phyloP scores from a whole-genome alignment of 1,140 invertebrate genomes.

The Euwallacea similis region DNA sequence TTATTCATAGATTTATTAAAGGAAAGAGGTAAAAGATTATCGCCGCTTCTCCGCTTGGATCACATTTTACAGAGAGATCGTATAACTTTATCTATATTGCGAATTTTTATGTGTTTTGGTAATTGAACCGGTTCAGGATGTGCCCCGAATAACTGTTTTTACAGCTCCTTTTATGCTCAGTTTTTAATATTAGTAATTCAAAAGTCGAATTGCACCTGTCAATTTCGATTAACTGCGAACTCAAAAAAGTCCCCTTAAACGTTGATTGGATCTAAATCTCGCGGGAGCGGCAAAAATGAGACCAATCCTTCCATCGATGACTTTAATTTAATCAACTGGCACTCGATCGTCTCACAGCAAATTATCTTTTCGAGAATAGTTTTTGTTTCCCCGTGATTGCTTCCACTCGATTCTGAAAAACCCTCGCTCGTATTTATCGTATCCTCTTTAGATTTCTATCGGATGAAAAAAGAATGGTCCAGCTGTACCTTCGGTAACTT shows the following conservation, averaged over 20 bases:
- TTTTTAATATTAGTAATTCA: not conserved
- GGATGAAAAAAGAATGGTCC: not conserved
- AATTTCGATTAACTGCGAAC: not conserved
- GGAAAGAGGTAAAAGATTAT: conserved; percentile 36
- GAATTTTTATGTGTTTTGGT: conserved; percentile 23
- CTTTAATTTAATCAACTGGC: conserved; percentile 13
- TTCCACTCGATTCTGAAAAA: conserved; percentile 16
- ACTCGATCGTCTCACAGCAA: conserved; percentile 11
- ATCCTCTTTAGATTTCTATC: conserved; percentile 10
- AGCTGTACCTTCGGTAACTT: not conserved
- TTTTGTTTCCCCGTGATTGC: conserved; percentile 10
- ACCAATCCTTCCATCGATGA: conserved; percentile 13
- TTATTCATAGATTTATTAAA: conserved; percentile 38
- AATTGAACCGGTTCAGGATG: conserved; percentile 18
- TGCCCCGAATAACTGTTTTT: not conserved
- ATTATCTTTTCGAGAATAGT: conserved; percentile 14
- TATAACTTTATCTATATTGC: conserved; percentile 31
- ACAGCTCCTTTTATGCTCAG: not conserved
- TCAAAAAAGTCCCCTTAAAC: not conserved
- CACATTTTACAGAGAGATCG: conserved; percentile 26
- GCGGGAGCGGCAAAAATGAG: not conserved
- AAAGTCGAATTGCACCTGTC: not conserved
- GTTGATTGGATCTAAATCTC: not conserved
- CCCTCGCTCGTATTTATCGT: conserved; percentile 13
- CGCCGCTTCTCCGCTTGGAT: conserved; percentile 19